A percentile compares a stretch with the other conserved stretches of the same genome.
Evolutionary conservation across 2,888 invertebrate genomes (phyloP).

Genomic region (Euclidia mi): DNA sequence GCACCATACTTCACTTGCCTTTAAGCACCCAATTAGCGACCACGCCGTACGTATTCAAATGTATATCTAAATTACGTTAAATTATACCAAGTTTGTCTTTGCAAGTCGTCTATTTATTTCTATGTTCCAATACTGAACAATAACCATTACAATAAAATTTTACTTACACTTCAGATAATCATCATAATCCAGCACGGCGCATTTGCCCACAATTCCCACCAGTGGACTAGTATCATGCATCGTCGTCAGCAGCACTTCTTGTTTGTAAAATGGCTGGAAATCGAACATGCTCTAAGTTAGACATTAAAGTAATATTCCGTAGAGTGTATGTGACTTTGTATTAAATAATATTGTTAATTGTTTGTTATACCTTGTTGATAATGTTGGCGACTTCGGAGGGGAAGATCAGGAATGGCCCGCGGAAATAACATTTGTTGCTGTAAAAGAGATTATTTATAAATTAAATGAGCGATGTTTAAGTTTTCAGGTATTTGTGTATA

Average conservation of each 20-base stretch:
- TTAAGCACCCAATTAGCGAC: too few relatives aligned
- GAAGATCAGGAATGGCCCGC: constrained; percentile 97
- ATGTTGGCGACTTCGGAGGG: constrained; percentile 96
- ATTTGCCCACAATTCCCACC: constrained; percentile 97
- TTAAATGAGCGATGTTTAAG: too few relatives aligned
- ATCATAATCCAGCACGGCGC: constrained; percentile 96
- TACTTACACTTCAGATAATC: constrained; percentile 96
- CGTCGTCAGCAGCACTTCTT: constrained; percentile 97
- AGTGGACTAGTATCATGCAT: constrained; percentile 97
- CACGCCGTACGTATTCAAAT: too few relatives aligned
- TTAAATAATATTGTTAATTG: not conserved
- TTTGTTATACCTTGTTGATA: constrained; percentile 89
- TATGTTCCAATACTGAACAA: too few relatives aligned
- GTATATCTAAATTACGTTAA: too few relatives aligned
- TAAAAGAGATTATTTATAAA: constrained; percentile 65
- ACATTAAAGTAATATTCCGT: constrained; percentile 11
- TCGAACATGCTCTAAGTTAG: constrained; percentile 57
- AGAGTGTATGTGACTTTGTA: not conserved
- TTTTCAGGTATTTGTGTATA: too few relatives aligned
- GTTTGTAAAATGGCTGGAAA: constrained; percentile 95
- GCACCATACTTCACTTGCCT: too few relatives aligned
- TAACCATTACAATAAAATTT: too few relatives aligned
- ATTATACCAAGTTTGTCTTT: too few relatives aligned
- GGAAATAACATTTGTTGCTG: constrained; percentile 97
- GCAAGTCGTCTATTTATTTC: too few relatives aligned